Evolutionary conservation across 2,797 vertebrate species (phyloP).

Genomic region (Schizopygopsis pylzovi): DNA sequence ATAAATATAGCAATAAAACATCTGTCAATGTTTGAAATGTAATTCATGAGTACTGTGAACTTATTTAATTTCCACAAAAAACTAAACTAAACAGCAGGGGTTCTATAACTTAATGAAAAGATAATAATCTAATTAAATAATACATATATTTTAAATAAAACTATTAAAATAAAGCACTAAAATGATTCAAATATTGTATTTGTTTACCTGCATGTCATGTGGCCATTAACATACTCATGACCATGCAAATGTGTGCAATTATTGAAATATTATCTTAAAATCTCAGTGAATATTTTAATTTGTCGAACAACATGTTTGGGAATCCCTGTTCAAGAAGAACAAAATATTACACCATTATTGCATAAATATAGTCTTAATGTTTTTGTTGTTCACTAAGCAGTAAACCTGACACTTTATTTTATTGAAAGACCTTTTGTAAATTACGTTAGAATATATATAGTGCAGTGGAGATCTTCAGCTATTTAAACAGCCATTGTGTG

Average conservation of each 20-base stretch:
- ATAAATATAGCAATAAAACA: too few species aligned
- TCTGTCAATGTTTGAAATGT: too few species aligned
- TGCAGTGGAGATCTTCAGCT: neutral
- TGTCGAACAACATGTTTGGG: neutral
- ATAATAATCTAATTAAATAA: neutral
- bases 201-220: neutral
- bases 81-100: too few species aligned
- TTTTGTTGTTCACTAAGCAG: neutral
- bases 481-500: neutral
- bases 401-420: neutral
- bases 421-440: neutral
- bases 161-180: neutral
- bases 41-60: too few species aligned
- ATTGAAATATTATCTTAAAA: neutral
- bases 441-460: neutral
- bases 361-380: neutral
- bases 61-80: neutral
- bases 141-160: too few species aligned
- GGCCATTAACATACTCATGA: neutral
- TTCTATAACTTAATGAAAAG: too few species aligned
- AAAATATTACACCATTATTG: neutral
- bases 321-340: neutral
- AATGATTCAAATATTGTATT: neutral
- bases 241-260: neutral
- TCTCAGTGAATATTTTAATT: neutral